Conservation (phyloP, 2,113 vertebrate genomes). For the Grammomys surdaster region DNA sequence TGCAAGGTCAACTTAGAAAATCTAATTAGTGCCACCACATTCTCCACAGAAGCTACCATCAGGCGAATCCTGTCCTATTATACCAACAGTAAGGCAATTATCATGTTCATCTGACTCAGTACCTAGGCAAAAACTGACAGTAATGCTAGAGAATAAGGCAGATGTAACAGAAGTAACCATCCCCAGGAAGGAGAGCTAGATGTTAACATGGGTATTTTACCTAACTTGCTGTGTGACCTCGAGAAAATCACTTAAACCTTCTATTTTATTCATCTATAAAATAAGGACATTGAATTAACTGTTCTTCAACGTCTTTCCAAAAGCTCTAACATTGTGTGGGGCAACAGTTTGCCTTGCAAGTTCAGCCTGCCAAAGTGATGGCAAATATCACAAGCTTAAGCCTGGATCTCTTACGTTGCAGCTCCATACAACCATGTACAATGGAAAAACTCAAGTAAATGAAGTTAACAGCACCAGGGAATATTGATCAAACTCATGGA, state of each 20-base stretch:
- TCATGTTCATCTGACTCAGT: constrained; percentile 16
- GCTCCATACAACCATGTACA: constrained; percentile 54
- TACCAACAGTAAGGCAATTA: constrained; percentile 2
- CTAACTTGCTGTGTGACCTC: constrained; percentile 11
- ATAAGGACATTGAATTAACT: neutral
- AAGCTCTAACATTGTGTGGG: neutral
- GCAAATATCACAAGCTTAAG: constrained; percentile 32
- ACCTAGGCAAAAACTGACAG: constrained; percentile 37
- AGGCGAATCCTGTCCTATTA: constrained; percentile 14
- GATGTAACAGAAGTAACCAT: neutral
- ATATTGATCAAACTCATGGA: constrained; percentile 71
- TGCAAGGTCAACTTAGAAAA: constrained; percentile 56
- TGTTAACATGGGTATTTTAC: constrained; percentile 20
- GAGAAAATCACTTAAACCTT: constrained; percentile 54
- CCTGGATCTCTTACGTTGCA: constrained; percentile 22
- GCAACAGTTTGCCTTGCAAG: constrained; percentile 42
- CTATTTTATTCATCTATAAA: constrained; percentile 58
- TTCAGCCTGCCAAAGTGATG: constrained; percentile 54
- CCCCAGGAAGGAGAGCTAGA: constrained; percentile 30
- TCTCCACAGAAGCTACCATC: constrained; percentile 59
- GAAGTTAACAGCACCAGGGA: constrained; percentile 42
- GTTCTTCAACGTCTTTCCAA: constrained; percentile 48
- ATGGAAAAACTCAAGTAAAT: constrained; percentile 48
- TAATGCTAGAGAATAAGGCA: constrained; percentile 30
- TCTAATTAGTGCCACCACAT: constrained; percentile 20